Evolutionary conservation across 1,140 invertebrate species (phyloP), one percentile per base, ranked within the genome.

Genomic region (Littorina saxatilis): DNA sequence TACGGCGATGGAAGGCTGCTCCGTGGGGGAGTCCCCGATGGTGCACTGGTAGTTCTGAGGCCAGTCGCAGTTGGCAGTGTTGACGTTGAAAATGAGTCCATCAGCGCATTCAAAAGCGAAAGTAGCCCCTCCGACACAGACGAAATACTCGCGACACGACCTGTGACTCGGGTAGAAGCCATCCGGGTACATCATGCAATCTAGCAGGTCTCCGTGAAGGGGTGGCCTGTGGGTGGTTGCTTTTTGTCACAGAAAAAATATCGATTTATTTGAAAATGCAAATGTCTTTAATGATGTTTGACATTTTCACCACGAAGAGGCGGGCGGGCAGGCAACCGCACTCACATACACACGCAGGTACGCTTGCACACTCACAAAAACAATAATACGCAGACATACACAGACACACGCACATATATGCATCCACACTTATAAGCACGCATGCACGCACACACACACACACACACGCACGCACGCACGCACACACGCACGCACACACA

Each of bases 91-190:
- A 23, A 83, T 63, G 11, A 85, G 79, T 11, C 84, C 84, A 2
- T 68, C n/a, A 13, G 84, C 79, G 55, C 84, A 85, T 29, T 52
- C 35, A 0, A 81, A 75, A 61, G 68, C 37, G 61, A 50, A 81
- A 17, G 80, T 66, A 11, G 52, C 47, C 9, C 70, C 37, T 2
- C 68, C 73, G 15, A 66, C 82, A 43, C 85, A 87, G 47, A 85
- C 80, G 66, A 81, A 73, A 43, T 85, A 87, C 4, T 82, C 55
- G 4, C 50, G 23, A 70, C 85, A 87, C 32, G 47, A 50, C 9
- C 47, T 29, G 0, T 83, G 80, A 72, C 82, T 77, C 66, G 85
- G 52, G 37, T 87, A 87, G 29, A 84, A 82, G 27, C 85, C 85
- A 52, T 79, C 82, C 9, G 63, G 27, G 70, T 82, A 80, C 11